Conservation (phyloP, 2,113 vertebrate species). For the Notiomystis cincta region DNA sequence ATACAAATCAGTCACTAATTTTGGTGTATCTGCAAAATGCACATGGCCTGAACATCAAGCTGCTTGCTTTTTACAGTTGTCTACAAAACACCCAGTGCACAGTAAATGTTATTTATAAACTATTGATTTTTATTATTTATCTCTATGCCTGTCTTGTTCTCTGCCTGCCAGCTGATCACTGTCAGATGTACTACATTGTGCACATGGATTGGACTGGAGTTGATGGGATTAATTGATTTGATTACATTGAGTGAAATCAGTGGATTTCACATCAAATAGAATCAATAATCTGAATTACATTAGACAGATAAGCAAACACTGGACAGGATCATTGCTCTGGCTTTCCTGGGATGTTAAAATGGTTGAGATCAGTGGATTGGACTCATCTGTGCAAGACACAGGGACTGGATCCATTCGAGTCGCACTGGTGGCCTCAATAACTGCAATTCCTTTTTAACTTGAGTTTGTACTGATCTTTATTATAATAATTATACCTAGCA, state of each 20-base stretch:
- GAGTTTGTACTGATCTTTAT: slow-evolving; percentile 50
- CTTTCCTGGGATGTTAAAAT: background rate
- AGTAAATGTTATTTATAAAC: background rate
- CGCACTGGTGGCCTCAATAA: background rate
- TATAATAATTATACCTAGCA: slow-evolving; percentile 49
- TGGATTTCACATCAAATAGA: slow-evolving; percentile 30
- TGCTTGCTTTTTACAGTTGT: background rate
- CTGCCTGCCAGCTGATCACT: background rate
- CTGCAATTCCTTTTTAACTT: slow-evolving; percentile 36
- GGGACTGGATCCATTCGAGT: background rate
- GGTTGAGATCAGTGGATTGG: background rate
- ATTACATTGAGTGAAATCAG: slow-evolving; percentile 44
- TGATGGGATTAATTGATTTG: slow-evolving; percentile 52
- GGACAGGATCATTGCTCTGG: background rate
- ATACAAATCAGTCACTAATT: background rate
- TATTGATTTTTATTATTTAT: slow-evolving; percentile 32
- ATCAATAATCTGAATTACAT: slow-evolving; percentile 36
- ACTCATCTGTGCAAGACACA: background rate
- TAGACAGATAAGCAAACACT: slow-evolving; percentile 33
- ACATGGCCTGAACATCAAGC: background rate
- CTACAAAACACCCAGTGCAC: background rate
- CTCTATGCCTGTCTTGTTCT: background rate
- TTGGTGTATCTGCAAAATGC: background rate
- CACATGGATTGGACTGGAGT: background rate
- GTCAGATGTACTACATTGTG: background rate